Evolutionary conservation across 2,113 vertebrate genomes (phyloP), one percentile per base, ranked within the genome.

Genomic region (Cryptomyrus ogoouensis): DNA sequence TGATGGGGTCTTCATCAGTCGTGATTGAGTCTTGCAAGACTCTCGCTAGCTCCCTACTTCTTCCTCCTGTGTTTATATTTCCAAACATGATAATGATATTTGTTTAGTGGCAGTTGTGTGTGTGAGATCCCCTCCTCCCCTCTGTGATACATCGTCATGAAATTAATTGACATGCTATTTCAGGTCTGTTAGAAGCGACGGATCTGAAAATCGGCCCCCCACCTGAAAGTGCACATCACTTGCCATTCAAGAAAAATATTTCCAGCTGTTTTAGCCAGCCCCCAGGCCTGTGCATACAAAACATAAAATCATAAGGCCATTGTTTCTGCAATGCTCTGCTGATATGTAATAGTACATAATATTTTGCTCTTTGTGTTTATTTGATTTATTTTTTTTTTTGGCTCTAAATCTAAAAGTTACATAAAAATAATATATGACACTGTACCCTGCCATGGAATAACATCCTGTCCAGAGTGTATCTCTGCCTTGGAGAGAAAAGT

Each of bases 81-180:
- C 46, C 21, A 49, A 74, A 77, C 44, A 52, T 88, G 86, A 83
- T 56, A 53, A 58, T 90, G 49, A 89, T 56, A 49, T 27, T 31
- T 53, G 27, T 53, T 35, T 42, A 46, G 31, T 17, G 2, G 15
- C 39, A 27, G 74, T 12, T 58, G 84, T 27, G 42, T 84, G 50
- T 83, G 24, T 24, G 35, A 35, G 10, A 56, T 31, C 10, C 19
- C 24, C 19, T 1, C 35, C 42, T 49, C 58, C 39, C 80, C 83
- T 44, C 10, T 0, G 21, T 88, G 87, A 92, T 50, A 53, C 27
- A 49, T 83, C 66, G 77, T 17, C 35, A 42, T 42, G 8, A 87
- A 87, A 84, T 58, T 83, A 90, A 80, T 89, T 50, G 10, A 83
- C 88, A 77, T 84, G 77, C 88, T 66, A 62, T 88, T 90, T 88